Conservation (phyloP, 2,113 vertebrate species). For the Centropristis striata region DNA sequence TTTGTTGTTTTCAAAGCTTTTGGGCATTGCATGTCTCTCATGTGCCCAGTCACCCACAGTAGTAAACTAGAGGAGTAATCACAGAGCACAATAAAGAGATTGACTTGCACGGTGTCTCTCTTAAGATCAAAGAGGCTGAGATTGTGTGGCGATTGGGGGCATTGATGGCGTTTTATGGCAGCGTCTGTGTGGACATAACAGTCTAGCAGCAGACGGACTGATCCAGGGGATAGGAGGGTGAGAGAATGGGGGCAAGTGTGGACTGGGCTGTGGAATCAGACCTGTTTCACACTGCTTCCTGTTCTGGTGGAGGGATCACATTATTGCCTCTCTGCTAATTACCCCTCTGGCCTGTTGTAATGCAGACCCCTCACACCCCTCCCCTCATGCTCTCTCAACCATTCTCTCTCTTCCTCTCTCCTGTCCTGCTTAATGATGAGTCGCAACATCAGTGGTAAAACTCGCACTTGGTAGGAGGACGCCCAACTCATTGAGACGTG, state of each 20-base stretch:
- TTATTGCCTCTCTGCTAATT: constrained; percentile 81
- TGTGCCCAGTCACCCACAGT: constrained; percentile 8
- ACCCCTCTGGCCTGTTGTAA: constrained; percentile 55
- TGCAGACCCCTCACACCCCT: constrained; percentile 28
- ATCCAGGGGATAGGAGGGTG: constrained; percentile 68
- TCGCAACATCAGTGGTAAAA: constrained; percentile 68
- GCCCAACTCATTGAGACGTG: neutral
- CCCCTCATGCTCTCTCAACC: constrained; percentile 25
- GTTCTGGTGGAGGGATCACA: constrained; percentile 71
- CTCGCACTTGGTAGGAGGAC: constrained; percentile 59
- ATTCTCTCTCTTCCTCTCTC: constrained; percentile 28
- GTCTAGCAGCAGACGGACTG: constrained; percentile 59
- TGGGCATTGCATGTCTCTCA: constrained; percentile 15
- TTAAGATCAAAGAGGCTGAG: constrained; percentile 68
- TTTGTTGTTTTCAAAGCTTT: constrained; percentile 32
- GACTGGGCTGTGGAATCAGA: constrained; percentile 60
- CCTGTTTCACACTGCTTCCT: constrained; percentile 72
- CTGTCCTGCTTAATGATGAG: constrained; percentile 59
- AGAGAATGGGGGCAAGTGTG: constrained; percentile 71
- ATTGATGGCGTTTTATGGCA: constrained; percentile 73
- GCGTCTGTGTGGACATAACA: constrained; percentile 72
- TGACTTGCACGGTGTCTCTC: constrained; percentile 44
- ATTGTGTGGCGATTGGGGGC: constrained; percentile 52
- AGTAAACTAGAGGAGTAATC: constrained; percentile 57
- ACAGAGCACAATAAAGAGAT: constrained; percentile 53